phyloP scores from a whole-genome alignment of 2,113 vertebrate species.

The Pedionomus torquatus region DNA sequence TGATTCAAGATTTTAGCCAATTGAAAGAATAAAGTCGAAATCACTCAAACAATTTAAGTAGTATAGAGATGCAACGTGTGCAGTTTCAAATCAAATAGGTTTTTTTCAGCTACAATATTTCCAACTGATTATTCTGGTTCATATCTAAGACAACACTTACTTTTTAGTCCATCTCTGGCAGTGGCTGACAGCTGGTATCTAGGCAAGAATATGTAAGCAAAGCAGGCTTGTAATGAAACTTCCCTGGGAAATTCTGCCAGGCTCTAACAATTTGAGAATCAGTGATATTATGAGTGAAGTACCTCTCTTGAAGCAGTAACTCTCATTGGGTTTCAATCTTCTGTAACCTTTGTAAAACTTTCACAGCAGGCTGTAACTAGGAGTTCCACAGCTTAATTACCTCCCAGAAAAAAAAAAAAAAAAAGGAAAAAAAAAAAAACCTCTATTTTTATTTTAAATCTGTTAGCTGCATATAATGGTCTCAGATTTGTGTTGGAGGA shows the following conservation, averaged over 20 bases:
- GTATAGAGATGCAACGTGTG: accelerated
- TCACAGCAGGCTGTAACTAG: background rate
- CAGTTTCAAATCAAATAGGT: background rate
- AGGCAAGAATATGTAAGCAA: background rate
- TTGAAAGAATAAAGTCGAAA: background rate
- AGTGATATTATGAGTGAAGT: background rate
- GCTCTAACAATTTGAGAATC: background rate
- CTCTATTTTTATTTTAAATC: background rate
- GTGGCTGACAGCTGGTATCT: background rate
- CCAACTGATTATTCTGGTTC: background rate
- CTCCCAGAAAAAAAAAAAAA: background rate
- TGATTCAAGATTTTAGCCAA: background rate
- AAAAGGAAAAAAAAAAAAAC: background rate
- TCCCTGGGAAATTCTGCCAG: background rate
- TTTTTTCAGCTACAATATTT: background rate
- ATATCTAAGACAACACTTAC: background rate
- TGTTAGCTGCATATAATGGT: background rate
- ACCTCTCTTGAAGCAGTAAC: background rate
- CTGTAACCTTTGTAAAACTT: background rate
- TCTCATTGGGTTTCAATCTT: background rate
- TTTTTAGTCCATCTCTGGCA: background rate
- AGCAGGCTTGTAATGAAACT: background rate
- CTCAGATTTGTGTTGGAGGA: background rate
- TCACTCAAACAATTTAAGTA: background rate
- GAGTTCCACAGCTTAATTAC: background rate